phyloP scores from a whole-genome alignment of 2,113 vertebrate genomes.

The Takifugu bimaculatus region DNA sequence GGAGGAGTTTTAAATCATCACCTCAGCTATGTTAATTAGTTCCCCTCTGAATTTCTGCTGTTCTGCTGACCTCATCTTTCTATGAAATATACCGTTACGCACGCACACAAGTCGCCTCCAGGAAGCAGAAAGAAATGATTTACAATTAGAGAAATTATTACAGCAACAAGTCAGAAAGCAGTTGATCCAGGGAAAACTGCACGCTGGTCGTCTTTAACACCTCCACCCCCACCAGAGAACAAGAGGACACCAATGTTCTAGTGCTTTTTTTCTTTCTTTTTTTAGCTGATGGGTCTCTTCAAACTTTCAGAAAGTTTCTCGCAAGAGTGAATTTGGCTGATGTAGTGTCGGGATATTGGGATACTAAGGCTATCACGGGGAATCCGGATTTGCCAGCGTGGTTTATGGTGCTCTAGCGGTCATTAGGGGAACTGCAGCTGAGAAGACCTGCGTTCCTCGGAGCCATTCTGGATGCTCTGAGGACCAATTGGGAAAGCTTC shows the following conservation, averaged over 20 bases:
- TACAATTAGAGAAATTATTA: constrained; percentile 12
- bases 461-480: neutral
- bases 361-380: neutral
- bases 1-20: no score
- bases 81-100: no score
- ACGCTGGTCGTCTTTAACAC: constrained; percentile 27
- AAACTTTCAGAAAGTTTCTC: constrained; percentile 1
- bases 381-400: neutral
- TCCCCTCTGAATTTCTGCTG: no score
- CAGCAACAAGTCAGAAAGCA: constrained; percentile 8
- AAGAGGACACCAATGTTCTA: constrained; percentile 7
- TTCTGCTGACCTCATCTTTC: no score
- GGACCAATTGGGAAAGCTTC: constrained; percentile 2
- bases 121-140: constrained; percentile 1
- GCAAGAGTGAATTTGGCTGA: constrained; percentile 15
- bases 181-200: constrained; percentile 16
- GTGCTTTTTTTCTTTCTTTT: neutral
- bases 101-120: no score
- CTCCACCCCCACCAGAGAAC: constrained; percentile 32
- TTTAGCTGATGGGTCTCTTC: constrained; percentile 4
- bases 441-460: neutral
- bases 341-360: neutral
- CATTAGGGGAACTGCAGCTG: constrained; percentile 10
- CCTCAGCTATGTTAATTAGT: no score
- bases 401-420: constrained; percentile 19